Conservation (phyloP, 2,888 invertebrate species). For the Chironomus riparius region DNA sequence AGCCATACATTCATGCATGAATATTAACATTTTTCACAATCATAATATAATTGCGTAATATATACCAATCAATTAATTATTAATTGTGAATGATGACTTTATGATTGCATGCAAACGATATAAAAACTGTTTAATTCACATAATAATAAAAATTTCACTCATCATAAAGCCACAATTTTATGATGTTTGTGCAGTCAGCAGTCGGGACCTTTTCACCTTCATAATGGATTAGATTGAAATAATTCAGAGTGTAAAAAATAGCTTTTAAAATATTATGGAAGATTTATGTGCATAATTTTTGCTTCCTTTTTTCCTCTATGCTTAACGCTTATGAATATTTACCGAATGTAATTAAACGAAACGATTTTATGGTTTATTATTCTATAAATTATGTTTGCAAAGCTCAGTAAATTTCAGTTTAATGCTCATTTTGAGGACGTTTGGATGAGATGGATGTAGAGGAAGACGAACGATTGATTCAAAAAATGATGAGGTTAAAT, state of each 20-base stretch:
- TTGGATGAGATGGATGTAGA: neutral
- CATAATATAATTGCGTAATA: slow-evolving; percentile 7
- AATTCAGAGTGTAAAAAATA: too few species aligned
- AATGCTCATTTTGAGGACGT: neutral
- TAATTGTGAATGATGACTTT: slow-evolving; percentile 18
- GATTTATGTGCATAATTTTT: too few species aligned
- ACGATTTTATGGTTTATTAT: neutral
- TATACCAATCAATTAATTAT: slow-evolving; percentile 25
- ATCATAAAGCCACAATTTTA: neutral
- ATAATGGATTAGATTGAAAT: too few species aligned
- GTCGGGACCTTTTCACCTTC: too few species aligned
- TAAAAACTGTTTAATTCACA: neutral
- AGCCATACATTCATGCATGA: neutral
- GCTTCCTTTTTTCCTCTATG: too few species aligned
- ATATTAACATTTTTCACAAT: neutral
- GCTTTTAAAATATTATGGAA: too few species aligned
- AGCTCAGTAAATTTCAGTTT: neutral
- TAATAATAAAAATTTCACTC: neutral
- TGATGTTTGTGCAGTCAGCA: neutral
- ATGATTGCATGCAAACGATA: neutral
- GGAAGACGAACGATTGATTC: too few species aligned
- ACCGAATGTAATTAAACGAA: neutral
- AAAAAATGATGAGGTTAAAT: too few species aligned
- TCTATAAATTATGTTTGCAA: neutral
- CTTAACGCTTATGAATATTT: neutral